Evolutionary conservation across 2,888 invertebrate genomes (phyloP).

Genomic region (Drosophila prostipennis): DNA sequence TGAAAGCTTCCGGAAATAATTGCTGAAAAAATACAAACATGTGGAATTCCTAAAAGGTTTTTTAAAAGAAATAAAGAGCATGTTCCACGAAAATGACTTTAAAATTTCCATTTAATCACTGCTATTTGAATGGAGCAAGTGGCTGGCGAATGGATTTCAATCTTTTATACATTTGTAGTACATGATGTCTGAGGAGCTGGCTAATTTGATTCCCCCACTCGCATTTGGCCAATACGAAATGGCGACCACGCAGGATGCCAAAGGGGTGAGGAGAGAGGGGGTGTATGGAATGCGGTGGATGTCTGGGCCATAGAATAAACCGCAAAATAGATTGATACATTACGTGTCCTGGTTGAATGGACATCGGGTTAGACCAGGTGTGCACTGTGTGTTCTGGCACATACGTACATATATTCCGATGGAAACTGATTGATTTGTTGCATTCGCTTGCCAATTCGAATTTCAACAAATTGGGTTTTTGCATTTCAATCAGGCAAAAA

Average conservation of each 20-base stretch:
- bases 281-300: background rate
- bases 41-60: background rate
- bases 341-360: constrained; percentile 67
- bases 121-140: background rate
- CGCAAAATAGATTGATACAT: constrained; percentile 77
- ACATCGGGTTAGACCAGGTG: constrained; percentile 31
- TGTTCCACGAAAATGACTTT: background rate
- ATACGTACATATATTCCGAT: constrained; percentile 17
- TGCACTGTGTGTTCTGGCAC: constrained; percentile 12
- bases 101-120: constrained; percentile 10
- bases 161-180: constrained; percentile 30
- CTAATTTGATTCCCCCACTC: constrained; percentile 57
- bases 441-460: constrained; percentile 59
- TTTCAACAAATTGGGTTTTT: constrained; percentile 71
- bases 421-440: constrained; percentile 67
- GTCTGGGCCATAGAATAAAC: constrained; percentile 50
- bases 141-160: constrained; percentile 19
- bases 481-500: constrained; percentile 76
- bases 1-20: background rate
- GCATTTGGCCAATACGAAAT: constrained; percentile 41
- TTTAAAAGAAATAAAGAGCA: background rate
- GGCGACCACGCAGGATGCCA: constrained; percentile 10
- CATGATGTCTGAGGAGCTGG: constrained; percentile 47
- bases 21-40: background rate
- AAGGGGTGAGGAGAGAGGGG: too few species aligned